Conservation (phyloP, 2,888 invertebrate species). For the Pyrgus malvae region DNA sequence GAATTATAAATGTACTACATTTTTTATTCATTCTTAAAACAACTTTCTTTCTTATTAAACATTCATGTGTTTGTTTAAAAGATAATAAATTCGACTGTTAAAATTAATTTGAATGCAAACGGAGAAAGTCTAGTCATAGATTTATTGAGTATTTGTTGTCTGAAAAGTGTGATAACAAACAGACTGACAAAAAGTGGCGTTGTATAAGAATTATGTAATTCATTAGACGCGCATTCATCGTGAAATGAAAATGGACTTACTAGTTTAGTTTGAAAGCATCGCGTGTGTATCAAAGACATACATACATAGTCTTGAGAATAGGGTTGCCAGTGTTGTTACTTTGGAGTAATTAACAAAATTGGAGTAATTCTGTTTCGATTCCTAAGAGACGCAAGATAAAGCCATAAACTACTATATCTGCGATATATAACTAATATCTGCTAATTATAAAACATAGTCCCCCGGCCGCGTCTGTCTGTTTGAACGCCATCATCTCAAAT, state of each 20-base stretch:
- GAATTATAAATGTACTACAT: too few relatives aligned
- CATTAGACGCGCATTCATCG: slow-evolving; percentile 21
- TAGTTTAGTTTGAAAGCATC: slow-evolving; percentile 16
- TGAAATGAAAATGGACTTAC: slow-evolving; percentile 16
- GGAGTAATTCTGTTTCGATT: too few relatives aligned
- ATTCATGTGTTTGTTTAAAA: neutral
- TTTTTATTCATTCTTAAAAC: too few relatives aligned
- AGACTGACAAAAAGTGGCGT: slow-evolving; percentile 6
- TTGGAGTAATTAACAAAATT: neutral
- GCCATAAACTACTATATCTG: too few relatives aligned
- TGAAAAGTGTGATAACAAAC: slow-evolving; percentile 12
- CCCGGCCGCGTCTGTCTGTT: too few relatives aligned
- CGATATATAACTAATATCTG: too few relatives aligned
- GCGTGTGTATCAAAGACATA: slow-evolving; percentile 1
- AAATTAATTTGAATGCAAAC: neutral
- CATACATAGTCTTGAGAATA: neutral
- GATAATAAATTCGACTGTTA: neutral
- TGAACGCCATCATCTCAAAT: too few relatives aligned
- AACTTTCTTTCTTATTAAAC: neutral
- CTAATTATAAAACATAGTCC: too few relatives aligned
- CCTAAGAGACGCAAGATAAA: too few relatives aligned
- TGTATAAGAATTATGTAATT: slow-evolving; percentile 16
- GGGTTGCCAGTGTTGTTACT: neutral
- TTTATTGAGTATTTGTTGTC: slow-evolving; percentile 3
- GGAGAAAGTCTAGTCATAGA: slow-evolving; percentile 8